A percentile compares a stretch with the other conserved stretches of the same genome.
These are phyloP conservation scores for Vanessa tameamea DNA, from an alignment of 1,140 invertebrate species.

Conservation along the genomic window DNA sequence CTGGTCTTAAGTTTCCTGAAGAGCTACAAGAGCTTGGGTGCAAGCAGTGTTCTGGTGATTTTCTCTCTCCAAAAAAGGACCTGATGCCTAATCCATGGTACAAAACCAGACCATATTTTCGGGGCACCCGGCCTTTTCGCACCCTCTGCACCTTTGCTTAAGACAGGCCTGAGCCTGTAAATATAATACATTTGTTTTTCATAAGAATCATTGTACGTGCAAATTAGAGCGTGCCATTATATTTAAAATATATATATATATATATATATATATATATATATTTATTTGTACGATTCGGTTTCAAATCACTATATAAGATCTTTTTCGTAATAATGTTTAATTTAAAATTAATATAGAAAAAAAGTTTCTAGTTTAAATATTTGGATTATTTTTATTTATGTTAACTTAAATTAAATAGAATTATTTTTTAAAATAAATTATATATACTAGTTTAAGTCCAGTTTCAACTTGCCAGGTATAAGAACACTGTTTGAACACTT, in stretches of 20 bases:
- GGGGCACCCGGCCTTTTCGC: no score
- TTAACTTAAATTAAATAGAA: constrained; percentile 21
- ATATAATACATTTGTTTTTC: no score
- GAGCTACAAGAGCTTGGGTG: no score
- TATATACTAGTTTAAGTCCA: constrained; percentile 13
- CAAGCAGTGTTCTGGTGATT: no score
- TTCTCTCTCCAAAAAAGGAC: no score
- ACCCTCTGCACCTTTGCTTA: no score
- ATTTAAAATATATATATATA: no score
- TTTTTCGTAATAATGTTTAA: not conserved
- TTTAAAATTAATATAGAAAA: not conserved
- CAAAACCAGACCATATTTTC: no score
- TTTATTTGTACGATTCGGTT: not conserved
- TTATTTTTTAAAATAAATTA: constrained; percentile 12
- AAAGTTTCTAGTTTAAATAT: not conserved
- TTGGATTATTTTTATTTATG: not conserved
- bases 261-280: not conserved
- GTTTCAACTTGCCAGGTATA: constrained; percentile 27
- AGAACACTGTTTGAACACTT: not conserved
- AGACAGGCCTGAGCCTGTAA: no score
- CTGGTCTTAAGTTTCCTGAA: no score
- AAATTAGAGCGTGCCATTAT: not conserved
- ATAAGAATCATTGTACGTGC: not conserved
- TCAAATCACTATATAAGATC: not conserved
- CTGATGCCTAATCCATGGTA: no score